Conservation (phyloP, 2,797 vertebrate species). For the Hippoglossus hippoglossus region DNA sequence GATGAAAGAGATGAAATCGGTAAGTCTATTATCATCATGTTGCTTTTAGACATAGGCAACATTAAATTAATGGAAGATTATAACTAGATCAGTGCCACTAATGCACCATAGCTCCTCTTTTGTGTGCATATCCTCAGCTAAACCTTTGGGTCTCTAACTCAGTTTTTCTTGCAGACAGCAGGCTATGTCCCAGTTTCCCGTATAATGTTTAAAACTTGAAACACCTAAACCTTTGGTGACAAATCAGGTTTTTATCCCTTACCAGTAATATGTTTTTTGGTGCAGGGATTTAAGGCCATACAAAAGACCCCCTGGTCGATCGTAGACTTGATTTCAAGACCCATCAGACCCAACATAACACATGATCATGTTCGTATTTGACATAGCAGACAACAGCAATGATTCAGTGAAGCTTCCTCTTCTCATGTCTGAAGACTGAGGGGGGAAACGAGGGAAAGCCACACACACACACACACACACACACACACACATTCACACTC, state of each 20-base stretch:
- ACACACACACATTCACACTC: background rate
- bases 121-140: background rate
- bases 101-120: background rate
- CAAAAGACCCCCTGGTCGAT: too few relatives aligned
- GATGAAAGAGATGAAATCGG: slow-evolving; percentile 27
- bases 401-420: too few relatives aligned
- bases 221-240: too few relatives aligned
- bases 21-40: slow-evolving; percentile 28
- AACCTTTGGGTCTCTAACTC: background rate
- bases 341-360: background rate
- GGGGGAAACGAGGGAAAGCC: background rate
- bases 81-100: background rate
- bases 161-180: background rate
- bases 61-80: slow-evolving; percentile 40
- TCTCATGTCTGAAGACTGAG: too few relatives aligned
- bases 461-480: slow-evolving; percentile 14
- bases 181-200: too few relatives aligned
- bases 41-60: slow-evolving; percentile 45
- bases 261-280: too few relatives aligned
- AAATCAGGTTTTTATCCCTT: too few relatives aligned
- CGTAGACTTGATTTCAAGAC: background rate
- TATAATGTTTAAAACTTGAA: too few relatives aligned
- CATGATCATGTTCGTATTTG: background rate
- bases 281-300: too few relatives aligned
- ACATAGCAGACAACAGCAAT: too few relatives aligned